phyloP scores from a whole-genome alignment of 1,140 invertebrate species.

The Microvelia longipes region DNA sequence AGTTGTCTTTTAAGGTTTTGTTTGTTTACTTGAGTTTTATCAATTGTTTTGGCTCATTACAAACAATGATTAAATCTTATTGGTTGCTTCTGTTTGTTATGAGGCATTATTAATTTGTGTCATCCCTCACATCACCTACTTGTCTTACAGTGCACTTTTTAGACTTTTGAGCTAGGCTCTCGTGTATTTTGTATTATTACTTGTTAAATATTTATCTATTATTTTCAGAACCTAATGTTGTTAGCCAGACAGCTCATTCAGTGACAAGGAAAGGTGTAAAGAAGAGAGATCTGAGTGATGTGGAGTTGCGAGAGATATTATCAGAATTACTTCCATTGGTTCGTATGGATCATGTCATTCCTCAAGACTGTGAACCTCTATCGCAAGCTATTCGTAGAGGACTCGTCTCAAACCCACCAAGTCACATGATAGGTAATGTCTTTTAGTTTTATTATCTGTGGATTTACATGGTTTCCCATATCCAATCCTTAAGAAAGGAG shows the following conservation, averaged over 20 bases:
- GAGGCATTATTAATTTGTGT: too few relatives aligned
- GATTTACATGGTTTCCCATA: too few relatives aligned
- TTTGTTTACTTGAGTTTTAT: neutral
- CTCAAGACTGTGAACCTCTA: conserved; percentile 66
- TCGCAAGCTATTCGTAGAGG: conserved; percentile 65
- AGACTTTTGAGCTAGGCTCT: too few relatives aligned
- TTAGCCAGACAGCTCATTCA: conserved; percentile 81
- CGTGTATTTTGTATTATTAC: neutral
- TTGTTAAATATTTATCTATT: conserved; percentile 7
- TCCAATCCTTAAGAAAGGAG: too few relatives aligned
- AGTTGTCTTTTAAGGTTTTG: neutral
- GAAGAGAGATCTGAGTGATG: conserved; percentile 68
- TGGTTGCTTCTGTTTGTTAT: too few relatives aligned
- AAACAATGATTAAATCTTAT: too few relatives aligned
- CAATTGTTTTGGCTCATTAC: too few relatives aligned
- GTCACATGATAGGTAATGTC: conserved; percentile 64
- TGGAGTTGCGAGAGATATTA: conserved; percentile 71
- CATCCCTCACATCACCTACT: too few relatives aligned
- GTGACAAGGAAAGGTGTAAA: conserved; percentile 73
- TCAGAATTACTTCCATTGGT: conserved; percentile 64
- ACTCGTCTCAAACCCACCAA: conserved; percentile 66
- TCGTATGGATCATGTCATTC: conserved; percentile 76
- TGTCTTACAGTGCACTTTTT: too few relatives aligned
- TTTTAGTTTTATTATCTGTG: neutral
- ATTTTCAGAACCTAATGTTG: conserved; percentile 66